Evolutionary conservation across 2,113 vertebrate genomes (phyloP).

Genomic region (Pteruthius melanotis): DNA sequence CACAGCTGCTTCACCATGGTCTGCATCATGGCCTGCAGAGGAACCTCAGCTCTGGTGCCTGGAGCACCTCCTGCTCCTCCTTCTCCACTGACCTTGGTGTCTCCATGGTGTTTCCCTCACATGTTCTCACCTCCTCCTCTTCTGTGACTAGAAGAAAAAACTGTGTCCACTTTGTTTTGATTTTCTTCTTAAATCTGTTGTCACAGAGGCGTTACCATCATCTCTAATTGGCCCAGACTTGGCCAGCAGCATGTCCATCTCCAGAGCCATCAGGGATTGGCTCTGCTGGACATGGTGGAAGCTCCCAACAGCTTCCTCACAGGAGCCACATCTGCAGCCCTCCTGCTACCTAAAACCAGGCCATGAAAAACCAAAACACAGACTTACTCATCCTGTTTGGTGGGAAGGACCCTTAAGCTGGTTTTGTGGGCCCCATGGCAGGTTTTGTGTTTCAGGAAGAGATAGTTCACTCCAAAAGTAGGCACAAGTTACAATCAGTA

Average conservation of each 20-base stretch:
- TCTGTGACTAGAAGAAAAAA: not conserved
- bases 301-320: not conserved
- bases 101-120: accelerated
- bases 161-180: not conserved
- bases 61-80: not conserved
- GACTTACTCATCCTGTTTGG: accelerated
- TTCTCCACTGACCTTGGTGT: not conserved
- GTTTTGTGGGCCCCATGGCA: not conserved
- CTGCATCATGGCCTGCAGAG: too few relatives aligned
- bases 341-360: not conserved
- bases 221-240: not conserved
- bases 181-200: not conserved
- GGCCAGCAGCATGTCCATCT: not conserved
- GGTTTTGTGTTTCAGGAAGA: not conserved
- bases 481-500: not conserved
- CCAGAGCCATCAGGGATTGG: not conserved
- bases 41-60: not conserved
- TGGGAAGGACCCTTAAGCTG: not conserved
- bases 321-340: not conserved
- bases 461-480: not conserved
- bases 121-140: not conserved
- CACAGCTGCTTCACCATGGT: too few relatives aligned
- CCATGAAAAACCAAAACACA: not conserved
- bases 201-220: not conserved
- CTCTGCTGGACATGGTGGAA: not conserved